Conservation (phyloP, 2,113 vertebrate genomes). For the Phrynosoma blainvillii region DNA sequence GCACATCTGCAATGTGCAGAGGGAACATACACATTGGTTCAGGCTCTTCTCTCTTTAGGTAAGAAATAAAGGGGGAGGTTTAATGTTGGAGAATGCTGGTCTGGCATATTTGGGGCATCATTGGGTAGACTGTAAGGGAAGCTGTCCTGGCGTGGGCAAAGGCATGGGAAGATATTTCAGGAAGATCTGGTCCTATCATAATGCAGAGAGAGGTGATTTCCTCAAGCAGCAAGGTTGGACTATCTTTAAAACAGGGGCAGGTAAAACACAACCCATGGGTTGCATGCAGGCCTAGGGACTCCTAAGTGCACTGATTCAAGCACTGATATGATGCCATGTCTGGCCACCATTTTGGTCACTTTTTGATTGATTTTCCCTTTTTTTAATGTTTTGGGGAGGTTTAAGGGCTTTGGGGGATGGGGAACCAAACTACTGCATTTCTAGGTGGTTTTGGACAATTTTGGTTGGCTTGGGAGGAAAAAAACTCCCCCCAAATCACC, state of each 20-base stretch:
- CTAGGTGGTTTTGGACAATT: too few species aligned
- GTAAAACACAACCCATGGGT: too few species aligned
- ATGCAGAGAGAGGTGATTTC: too few species aligned
- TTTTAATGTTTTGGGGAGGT: too few species aligned
- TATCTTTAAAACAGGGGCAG: not conserved
- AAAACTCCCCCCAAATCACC: too few species aligned
- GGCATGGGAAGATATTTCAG: not conserved
- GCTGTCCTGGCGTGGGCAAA: not conserved
- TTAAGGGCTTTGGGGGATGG: too few species aligned
- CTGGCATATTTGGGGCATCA: not conserved
- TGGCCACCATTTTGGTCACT: too few species aligned
- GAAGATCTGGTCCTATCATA: not conserved
- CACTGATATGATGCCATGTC: too few species aligned
- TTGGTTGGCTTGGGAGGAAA: too few species aligned
- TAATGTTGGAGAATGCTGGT: constrained; percentile 5
- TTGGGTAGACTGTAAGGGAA: not conserved
- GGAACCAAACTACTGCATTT: too few species aligned
- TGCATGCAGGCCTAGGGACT: not conserved
- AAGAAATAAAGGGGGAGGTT: constrained; percentile 1
- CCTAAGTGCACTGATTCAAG: too few species aligned
- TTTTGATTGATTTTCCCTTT: too few species aligned
- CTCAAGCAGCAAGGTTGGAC: not conserved
- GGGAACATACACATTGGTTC: constrained; percentile 15
- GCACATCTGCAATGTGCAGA: constrained; percentile 59
- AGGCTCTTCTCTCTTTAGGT: constrained; percentile 34